Conservation (phyloP, 2,888 invertebrate genomes). For the Acanthoscelides obtectus region DNA sequence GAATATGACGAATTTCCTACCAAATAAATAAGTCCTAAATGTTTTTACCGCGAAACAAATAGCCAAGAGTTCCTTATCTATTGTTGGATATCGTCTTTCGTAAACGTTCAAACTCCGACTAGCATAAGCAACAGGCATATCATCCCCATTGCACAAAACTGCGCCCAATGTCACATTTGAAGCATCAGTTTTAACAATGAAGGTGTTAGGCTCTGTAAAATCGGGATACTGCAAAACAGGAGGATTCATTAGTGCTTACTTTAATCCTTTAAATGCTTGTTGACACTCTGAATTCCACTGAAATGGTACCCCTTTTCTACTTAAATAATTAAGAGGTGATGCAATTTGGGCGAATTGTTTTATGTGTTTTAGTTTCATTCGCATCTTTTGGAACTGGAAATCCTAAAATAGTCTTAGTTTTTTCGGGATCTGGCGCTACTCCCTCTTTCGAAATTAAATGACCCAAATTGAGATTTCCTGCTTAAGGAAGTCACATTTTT, state of each 20-base stretch:
- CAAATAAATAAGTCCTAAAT: slow-evolving; percentile 1
- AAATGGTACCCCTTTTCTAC: slow-evolving; percentile 21
- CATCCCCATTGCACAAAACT: slow-evolving; percentile 25
- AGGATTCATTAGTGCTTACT: slow-evolving; percentile 9
- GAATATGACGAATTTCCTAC: slow-evolving; percentile 31
- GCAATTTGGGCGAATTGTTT: slow-evolving; percentile 19
- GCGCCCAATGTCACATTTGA: slow-evolving; percentile 20
- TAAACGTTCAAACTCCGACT: slow-evolving; percentile 30
- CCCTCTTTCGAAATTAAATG: too few relatives aligned
- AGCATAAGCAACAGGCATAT: slow-evolving; percentile 35
- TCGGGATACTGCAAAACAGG: slow-evolving; percentile 13
- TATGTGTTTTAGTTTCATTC: slow-evolving; percentile 19
- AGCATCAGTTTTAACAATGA: slow-evolving; percentile 30
- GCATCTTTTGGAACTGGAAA: too few relatives aligned
- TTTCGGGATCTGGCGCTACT: too few relatives aligned
- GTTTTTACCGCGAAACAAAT: slow-evolving; percentile 29
- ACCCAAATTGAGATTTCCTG: slow-evolving; percentile 1
- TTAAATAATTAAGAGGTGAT: slow-evolving; percentile 16
- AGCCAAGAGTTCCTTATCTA: slow-evolving; percentile 34
- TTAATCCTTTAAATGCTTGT: slow-evolving; percentile 10
- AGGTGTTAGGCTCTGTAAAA: slow-evolving; percentile 9
- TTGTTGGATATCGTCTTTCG: slow-evolving; percentile 27
- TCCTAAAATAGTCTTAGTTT: too few relatives aligned
- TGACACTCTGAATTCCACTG: slow-evolving; percentile 7
- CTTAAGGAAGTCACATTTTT: slow-evolving; percentile 1